A percentile compares a stretch with the other conserved stretches of the same genome.
phyloP scores from a whole-genome alignment of 2,113 vertebrate genomes.

The Vanacampus margaritifer region DNA sequence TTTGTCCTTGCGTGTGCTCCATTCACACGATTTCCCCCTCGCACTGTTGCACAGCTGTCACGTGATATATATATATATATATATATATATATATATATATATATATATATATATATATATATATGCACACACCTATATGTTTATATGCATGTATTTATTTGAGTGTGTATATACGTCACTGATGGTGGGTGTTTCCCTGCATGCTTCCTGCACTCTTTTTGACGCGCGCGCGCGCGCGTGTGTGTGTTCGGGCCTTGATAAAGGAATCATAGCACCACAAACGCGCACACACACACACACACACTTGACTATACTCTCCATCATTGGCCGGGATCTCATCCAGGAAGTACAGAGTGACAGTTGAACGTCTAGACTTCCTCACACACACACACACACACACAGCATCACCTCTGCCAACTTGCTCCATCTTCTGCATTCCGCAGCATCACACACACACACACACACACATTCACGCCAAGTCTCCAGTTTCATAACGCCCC shows the following conservation, averaged over 20 bases:
- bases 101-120: too few species aligned
- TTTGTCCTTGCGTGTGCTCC: slow-evolving; percentile 16
- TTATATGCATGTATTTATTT: too few species aligned
- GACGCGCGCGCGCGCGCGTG: slow-evolving; percentile 6
- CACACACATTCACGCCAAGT: slow-evolving; percentile 21
- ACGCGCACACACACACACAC: slow-evolving; percentile 6
- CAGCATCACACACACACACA: slow-evolving; percentile 20
- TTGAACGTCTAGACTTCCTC: slow-evolving; percentile 52
- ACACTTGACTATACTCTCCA: slow-evolving; percentile 15
- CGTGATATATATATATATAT: background rate
- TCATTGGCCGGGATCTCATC: slow-evolving; percentile 15
- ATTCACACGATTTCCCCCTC: background rate
- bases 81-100: background rate
- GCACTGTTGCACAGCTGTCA: background rate
- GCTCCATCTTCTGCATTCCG: slow-evolving; percentile 25
- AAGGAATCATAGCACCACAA: slow-evolving; percentile 18
- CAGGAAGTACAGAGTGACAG: slow-evolving; percentile 42
- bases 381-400: background rate
- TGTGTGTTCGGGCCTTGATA: slow-evolving; percentile 54
- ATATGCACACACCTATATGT: background rate
- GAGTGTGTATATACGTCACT: too few species aligned
- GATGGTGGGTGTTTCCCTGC: slow-evolving; percentile 61
- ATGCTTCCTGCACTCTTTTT: slow-evolving; percentile 19
- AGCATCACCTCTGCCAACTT: slow-evolving; percentile 28
- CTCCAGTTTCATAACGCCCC: slow-evolving; percentile 52